Percentiles rank a stretch among this genome's conserved stretches.
These are phyloP conservation scores for Porites lutea DNA, from an alignment of 64 coral and sea anemone genomes.

Conservation along the genomic window DNA sequence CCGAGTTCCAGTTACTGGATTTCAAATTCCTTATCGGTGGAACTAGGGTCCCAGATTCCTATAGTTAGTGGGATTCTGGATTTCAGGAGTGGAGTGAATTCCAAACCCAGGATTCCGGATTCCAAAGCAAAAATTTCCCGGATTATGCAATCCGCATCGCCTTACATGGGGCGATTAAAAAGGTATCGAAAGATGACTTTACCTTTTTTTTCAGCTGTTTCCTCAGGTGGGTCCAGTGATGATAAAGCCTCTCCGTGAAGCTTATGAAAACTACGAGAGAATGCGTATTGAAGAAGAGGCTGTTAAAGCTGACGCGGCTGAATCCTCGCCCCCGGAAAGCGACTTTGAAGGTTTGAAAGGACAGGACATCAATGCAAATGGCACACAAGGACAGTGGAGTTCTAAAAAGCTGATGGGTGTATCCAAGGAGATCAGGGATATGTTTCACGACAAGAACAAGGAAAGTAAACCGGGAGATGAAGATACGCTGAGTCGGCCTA, in stretches of 20 bases:
- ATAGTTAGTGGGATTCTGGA: no score
- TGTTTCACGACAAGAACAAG: background rate
- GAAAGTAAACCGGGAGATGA: background rate
- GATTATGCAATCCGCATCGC: no score
- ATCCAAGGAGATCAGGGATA: constrained; percentile 2
- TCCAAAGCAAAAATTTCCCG: no score
- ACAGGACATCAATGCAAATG: background rate
- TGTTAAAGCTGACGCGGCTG: background rate
- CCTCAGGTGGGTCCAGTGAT: constrained; percentile 74
- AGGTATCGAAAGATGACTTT: background rate
- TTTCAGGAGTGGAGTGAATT: no score
- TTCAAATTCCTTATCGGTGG: no score
- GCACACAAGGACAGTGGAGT: background rate
- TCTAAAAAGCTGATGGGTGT: background rate
- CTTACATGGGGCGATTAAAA: no score
- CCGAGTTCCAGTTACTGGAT: no score
- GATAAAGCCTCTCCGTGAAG: constrained; percentile 74
- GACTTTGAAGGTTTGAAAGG: background rate
- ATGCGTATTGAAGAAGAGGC: constrained; percentile 58
- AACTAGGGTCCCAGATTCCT: no score
- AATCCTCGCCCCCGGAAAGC: background rate
- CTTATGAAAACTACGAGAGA: constrained; percentile 79
- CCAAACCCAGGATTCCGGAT: no score
- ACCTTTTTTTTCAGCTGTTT: constrained; percentile 52
- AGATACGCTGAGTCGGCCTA: no score